Percentiles rank a stretch among this genome's conserved stretches.
phyloP scores from a whole-genome alignment of 2,797 vertebrate genomes.

The Sarcophilus harrisii region DNA sequence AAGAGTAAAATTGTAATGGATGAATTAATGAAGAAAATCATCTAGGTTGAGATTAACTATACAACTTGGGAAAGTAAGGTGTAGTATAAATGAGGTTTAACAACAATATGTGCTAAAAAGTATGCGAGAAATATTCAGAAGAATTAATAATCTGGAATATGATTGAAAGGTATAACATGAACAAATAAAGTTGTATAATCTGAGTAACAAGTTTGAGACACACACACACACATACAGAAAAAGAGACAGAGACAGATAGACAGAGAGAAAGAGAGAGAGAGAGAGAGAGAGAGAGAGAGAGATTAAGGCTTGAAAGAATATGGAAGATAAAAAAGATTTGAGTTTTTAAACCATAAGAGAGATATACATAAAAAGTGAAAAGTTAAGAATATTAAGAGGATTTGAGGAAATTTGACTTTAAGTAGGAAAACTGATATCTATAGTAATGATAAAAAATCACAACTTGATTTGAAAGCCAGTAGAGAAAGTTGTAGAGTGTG shows the following conservation, averaged over 20 bases:
- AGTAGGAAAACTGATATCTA: background rate
- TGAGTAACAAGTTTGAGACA: background rate
- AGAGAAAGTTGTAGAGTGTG: background rate
- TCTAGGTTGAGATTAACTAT: background rate
- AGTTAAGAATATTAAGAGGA: background rate
- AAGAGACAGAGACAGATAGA: background rate
- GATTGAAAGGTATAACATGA: background rate
- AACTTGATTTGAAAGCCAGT: background rate
- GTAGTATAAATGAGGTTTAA: background rate
- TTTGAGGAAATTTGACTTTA: background rate
- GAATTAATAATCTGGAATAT: background rate
- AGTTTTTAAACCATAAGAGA: background rate
- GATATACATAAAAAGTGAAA: background rate
- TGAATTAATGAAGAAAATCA: background rate
- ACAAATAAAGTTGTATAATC: background rate
- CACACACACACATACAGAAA: no score
- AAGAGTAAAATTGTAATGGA: background rate
- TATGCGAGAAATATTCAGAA: background rate
- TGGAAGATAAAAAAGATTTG: background rate
- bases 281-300: background rate
- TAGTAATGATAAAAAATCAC: background rate
- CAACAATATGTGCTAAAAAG: background rate
- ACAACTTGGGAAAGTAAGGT: background rate
- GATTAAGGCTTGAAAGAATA: background rate
- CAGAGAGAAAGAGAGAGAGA: background rate